Evolutionary conservation across 2,888 invertebrate species (phyloP).

Genomic region (Watsonalla binaria): DNA sequence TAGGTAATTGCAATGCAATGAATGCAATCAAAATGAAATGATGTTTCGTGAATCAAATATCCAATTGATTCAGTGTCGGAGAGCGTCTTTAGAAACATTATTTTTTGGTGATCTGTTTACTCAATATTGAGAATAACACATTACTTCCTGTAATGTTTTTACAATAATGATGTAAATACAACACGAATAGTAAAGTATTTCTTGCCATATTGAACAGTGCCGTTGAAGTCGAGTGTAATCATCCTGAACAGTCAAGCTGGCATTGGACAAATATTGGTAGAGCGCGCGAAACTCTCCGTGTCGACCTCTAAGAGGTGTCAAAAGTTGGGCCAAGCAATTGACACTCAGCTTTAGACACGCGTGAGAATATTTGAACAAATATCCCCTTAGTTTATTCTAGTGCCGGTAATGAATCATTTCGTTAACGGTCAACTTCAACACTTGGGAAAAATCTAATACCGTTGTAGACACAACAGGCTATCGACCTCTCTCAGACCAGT

Average conservation of each 20-base stretch:
- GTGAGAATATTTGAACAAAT: constrained; percentile 76
- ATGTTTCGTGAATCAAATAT: no score
- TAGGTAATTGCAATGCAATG: no score
- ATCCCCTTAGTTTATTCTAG: constrained; percentile 68
- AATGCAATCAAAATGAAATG: no score
- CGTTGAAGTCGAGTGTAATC: constrained; percentile 40
- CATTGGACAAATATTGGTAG: constrained; percentile 58
- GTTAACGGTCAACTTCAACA: constrained; percentile 65
- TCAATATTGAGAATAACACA: neutral
- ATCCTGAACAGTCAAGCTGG: constrained; percentile 35
- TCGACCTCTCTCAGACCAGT: constrained; percentile 48
- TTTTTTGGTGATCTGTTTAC: no score
- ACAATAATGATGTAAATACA: constrained; percentile 13
- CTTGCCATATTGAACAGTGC: constrained; percentile 27
- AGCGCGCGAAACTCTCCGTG: constrained; percentile 55
- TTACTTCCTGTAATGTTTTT: constrained; percentile 15
- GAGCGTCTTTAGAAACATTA: no score
- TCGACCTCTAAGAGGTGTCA: constrained; percentile 71
- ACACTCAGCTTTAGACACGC: constrained; percentile 59
- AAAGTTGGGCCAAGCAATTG: constrained; percentile 63
- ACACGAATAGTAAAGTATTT: constrained; percentile 26
- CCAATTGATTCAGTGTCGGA: no score
- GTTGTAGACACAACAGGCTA: constrained; percentile 42
- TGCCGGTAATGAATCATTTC: constrained; percentile 73
- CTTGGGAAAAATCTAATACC: constrained; percentile 56